phyloP scores from a whole-genome alignment of 2,888 invertebrate species.

The Drosophila ustulata region DNA sequence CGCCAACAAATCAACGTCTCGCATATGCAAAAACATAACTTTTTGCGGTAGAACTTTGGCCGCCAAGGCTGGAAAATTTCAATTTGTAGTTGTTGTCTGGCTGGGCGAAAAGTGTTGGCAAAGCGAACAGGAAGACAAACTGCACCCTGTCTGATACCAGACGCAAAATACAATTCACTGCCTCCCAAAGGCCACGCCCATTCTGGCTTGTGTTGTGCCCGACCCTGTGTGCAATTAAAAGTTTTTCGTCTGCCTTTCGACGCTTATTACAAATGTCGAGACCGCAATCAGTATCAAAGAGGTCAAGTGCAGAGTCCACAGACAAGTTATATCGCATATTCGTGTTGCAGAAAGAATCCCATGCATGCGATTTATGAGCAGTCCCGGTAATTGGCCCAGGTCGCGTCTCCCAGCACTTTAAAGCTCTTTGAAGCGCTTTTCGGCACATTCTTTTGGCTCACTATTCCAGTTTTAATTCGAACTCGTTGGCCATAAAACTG shows the following conservation, averaged over 20 bases:
- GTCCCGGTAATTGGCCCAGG: constrained; percentile 58
- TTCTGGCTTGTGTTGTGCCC: constrained; percentile 30
- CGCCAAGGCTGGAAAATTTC: constrained; percentile 57
- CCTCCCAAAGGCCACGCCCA: constrained; percentile 20
- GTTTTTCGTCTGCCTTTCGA: constrained; percentile 62
- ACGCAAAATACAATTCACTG: constrained; percentile 3
- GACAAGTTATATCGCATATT: constrained; percentile 8
- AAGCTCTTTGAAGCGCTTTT: constrained; percentile 13
- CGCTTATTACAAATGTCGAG: constrained; percentile 71
- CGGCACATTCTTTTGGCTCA: constrained; percentile 4
- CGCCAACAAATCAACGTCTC: constrained; percentile 15
- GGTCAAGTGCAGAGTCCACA: constrained; percentile 67
- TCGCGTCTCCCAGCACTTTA: constrained; percentile 40
- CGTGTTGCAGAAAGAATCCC: constrained; percentile 27
- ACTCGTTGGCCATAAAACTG: constrained; percentile 57
- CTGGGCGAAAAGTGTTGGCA: constrained; percentile 30
- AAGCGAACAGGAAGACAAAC: constrained; percentile 42
- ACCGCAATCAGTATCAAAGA: constrained; percentile 67
- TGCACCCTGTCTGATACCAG: constrained; percentile 28
- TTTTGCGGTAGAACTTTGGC: constrained; percentile 53
- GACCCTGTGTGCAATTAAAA: constrained; percentile 68
- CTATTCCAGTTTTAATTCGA: constrained; percentile 11
- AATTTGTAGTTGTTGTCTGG: constrained; percentile 57
- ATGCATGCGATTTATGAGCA: constrained; percentile 55
- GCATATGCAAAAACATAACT: constrained; percentile 51